Conservation (phyloP, 1,140 invertebrate genomes). For the Orchestia grillus region DNA sequence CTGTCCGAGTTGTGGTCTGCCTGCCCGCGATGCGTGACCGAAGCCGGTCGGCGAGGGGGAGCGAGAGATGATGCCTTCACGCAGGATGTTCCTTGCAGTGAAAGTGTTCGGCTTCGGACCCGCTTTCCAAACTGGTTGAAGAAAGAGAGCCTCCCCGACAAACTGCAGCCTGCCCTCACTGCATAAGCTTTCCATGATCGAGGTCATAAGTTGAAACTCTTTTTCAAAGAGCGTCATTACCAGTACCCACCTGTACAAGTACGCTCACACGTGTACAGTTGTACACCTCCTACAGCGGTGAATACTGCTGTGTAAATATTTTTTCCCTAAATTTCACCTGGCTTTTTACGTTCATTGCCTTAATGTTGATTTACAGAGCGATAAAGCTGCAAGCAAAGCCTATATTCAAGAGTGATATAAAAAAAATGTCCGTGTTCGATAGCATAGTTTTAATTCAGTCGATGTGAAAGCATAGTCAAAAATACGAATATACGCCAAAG, state of each 20-base stretch:
- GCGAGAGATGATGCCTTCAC: conserved; percentile 4
- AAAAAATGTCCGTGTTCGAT: no score
- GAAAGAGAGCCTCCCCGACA: conserved; percentile 29
- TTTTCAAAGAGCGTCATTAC: not conserved
- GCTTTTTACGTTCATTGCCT: not conserved
- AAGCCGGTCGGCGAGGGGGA: not conserved
- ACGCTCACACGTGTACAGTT: not conserved
- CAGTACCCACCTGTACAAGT: not conserved
- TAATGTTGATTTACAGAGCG: no score
- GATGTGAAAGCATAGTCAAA: no score
- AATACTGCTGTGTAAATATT: not conserved
- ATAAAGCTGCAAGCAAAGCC: no score
- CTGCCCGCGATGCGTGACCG: conserved; percentile 4
- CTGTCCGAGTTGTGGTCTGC: not conserved
- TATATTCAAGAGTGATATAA: no score
- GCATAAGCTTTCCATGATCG: conserved; percentile 55
- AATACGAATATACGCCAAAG: no score
- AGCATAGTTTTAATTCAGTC: no score
- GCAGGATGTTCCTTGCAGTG: conserved; percentile 40
- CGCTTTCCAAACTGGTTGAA: conserved; percentile 55
- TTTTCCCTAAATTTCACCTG: not conserved
- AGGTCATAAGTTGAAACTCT: conserved; percentile 46
- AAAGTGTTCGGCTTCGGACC: conserved; percentile 43
- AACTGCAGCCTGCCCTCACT: conserved; percentile 19
- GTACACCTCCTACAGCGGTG: not conserved